Conservation (phyloP, 1,140 invertebrate genomes). For the Metopolophium dirhodum region DNA sequence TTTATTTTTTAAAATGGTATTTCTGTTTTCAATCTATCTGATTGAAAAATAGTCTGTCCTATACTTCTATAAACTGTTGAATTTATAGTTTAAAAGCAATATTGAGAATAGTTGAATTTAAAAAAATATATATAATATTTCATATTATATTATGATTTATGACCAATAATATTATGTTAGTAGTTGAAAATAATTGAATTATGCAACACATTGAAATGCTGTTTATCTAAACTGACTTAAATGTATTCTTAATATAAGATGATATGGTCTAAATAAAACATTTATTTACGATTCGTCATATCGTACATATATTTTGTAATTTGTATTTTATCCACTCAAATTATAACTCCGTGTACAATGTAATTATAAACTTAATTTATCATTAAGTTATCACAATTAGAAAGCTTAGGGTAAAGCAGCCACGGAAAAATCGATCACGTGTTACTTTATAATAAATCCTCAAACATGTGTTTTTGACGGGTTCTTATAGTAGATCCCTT, state of each 20-base stretch:
- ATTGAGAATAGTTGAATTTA: too few species aligned
- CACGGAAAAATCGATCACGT: background rate
- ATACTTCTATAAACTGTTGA: background rate
- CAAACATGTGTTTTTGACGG: constrained; percentile 29
- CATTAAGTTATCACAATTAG: background rate
- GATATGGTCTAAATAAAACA: background rate
- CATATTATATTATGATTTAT: background rate
- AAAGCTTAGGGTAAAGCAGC: background rate
- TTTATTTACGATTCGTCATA: background rate
- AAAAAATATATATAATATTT: too few species aligned
- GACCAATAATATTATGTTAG: background rate
- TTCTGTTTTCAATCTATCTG: background rate
- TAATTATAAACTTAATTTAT: background rate
- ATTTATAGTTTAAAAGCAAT: background rate
- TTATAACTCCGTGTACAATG: background rate
- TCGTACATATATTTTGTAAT: background rate
- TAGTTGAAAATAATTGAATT: background rate
- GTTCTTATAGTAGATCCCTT: background rate
- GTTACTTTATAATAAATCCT: background rate
- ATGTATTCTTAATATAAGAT: background rate
- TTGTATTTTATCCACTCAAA: background rate
- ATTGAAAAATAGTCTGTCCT: background rate
- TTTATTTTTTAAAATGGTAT: background rate
- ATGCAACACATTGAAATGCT: background rate
- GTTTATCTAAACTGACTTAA: background rate